Base-by-base conservation (phyloP, 2,797 vertebrate genomes). In the Holocentrus rufus region DNA sequence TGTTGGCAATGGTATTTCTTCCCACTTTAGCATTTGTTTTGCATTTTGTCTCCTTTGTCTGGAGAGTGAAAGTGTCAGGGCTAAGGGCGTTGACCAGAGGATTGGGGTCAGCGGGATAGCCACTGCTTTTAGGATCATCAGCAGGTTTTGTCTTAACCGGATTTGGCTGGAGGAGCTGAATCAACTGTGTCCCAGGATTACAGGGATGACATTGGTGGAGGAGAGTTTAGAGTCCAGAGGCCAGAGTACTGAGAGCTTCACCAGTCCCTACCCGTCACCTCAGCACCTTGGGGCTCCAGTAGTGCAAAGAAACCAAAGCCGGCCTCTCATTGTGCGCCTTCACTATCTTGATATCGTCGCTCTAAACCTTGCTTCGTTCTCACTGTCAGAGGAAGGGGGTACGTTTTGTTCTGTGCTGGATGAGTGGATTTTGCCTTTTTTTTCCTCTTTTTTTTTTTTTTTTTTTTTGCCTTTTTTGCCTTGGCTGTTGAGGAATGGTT, bases 91-190 rank as follows among this genome's bases (percentile, higher is more conserved):
- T 87, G 75, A 83, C 76, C 74, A 81, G 77, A 91, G 87, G 91
- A 96, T 92, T 93, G 82, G 91, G 95, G 95, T 95, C 94, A 95
- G 81, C 79, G 77, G 91, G 90, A 92, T 93, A 90, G 92, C 85
- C 90, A 85, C 91, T 92, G 90, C 91, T 93, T 93, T 82, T 93
- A 93, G 89, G 93, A 87, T 93, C 93, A 95, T 94, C 94, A 95
- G 93, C 95, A 94, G 95, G 93, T 93, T 95, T 95, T 90, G 93
- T 94, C 94, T 97, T 96, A 98, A 94, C 91, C 93, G 96, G 96
- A 97, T 98, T 97, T 96, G 92, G 83, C 88, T 82, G 67, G 92
- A 93, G 90, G 88, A 91, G 94, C 95, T 93, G 92, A 94, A 90
- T 95, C 94, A 95, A 95, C 95, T 78, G 89, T 93, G 90, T 93